Percentiles rank a stretch among this genome's conserved stretches.
phyloP scores from a whole-genome alignment of 1,140 invertebrate genomes.

The Drosophila pallidifrons region DNA sequence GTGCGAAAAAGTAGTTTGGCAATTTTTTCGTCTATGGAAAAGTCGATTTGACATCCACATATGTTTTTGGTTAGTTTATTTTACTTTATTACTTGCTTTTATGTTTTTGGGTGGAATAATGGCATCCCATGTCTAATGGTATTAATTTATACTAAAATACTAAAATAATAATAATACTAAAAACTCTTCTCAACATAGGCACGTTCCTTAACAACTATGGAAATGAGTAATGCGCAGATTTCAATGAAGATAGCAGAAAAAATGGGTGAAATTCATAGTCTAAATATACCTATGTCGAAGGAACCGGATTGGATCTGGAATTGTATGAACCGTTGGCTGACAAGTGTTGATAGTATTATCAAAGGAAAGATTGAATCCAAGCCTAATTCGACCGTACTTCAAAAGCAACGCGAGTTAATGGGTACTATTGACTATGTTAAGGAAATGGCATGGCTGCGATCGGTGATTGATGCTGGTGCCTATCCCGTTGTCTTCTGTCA shows the following conservation, averaged over 20 bases:
- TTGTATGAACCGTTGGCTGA: conserved; percentile 91
- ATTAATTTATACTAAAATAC: too few species aligned
- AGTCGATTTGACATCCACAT: too few species aligned
- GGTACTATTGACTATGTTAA: conserved; percentile 87
- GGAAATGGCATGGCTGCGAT: conserved; percentile 89
- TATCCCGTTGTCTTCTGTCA: conserved; percentile 98
- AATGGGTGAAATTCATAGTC: conserved; percentile 95
- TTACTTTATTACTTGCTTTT: too few species aligned
- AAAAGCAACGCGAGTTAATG: conserved; percentile 69
- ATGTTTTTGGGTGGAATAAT: too few species aligned
- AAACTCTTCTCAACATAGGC: conserved; percentile 86
- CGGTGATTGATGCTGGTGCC: conserved; percentile 86
- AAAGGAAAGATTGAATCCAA: conserved; percentile 69
- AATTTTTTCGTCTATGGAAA: too few species aligned
- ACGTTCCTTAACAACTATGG: conserved; percentile 91
- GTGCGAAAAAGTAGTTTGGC: too few species aligned
- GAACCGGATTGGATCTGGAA: conserved; percentile 97
- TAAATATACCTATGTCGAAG: conserved; percentile 97
- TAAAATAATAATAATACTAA: too few species aligned
- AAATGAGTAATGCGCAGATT: conserved; percentile 91
- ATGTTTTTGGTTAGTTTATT: too few species aligned
- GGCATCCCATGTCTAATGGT: too few species aligned
- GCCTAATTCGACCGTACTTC: conserved; percentile 54
- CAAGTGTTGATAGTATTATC: conserved; percentile 85
- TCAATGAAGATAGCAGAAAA: conserved; percentile 95